Conservation (phyloP, 2,797 vertebrate species). For the Manis javanica region DNA sequence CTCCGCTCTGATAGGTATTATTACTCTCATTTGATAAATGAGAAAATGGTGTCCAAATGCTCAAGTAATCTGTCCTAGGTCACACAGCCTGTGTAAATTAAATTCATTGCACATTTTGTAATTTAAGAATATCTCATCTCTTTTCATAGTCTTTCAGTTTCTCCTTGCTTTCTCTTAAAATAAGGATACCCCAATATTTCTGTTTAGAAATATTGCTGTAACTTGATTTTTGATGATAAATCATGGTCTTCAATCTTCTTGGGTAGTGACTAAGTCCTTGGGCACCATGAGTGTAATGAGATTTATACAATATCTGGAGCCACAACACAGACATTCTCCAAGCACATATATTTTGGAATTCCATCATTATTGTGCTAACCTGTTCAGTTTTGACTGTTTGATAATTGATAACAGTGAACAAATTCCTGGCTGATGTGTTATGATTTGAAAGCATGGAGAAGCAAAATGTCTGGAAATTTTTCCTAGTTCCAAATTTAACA, state of each 20-base stretch:
- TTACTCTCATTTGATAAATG: not conserved
- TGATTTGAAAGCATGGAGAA: slow-evolving; percentile 42
- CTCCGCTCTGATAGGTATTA: not conserved
- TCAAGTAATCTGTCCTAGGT: not conserved
- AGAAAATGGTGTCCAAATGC: not conserved
- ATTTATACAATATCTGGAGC: not conserved
- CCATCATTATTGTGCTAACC: not conserved
- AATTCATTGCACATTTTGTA: not conserved
- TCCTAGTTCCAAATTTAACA: slow-evolving; percentile 44
- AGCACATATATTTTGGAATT: not conserved
- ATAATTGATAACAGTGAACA: not conserved
- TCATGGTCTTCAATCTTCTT: not conserved
- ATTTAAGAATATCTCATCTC: not conserved
- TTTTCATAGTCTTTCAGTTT: slow-evolving; percentile 15
- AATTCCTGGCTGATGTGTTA: slow-evolving; percentile 36
- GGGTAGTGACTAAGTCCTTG: not conserved
- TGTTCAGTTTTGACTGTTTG: not conserved
- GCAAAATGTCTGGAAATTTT: slow-evolving; percentile 31
- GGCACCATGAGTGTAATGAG: not conserved
- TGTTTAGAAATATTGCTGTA: slow-evolving; percentile 43
- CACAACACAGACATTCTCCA: not conserved
- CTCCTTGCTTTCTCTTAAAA: slow-evolving; percentile 15
- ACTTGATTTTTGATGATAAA: not conserved
- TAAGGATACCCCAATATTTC: not conserved
- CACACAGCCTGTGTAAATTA: not conserved